Evolutionary conservation across 1,140 invertebrate species (phyloP), one percentile per base, ranked within the genome.

Genomic region (Psix sp.): DNA sequence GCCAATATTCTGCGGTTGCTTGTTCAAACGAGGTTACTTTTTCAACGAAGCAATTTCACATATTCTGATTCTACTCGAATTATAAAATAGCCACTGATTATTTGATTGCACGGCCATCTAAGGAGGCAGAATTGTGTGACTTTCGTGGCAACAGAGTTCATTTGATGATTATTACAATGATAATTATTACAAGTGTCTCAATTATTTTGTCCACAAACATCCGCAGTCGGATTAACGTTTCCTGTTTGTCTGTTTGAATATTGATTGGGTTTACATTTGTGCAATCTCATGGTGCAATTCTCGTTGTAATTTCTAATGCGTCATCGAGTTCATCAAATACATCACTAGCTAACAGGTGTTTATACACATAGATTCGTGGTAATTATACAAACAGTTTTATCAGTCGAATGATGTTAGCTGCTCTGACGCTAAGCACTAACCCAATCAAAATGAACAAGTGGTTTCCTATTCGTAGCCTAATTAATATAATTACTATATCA

Each of bases 321-420:
- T 56, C 70, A 66, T 49, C 10, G 36, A 54, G 62, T 67, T 60
- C 70, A 74, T 67, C 62, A 66, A 66, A 73, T 66, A 60, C 36
- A 40, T 60, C 48, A 35, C 33, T 16, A 35, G 56, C 49, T 63
- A 62, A 62, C 57, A 67, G 57, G 57, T 74, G 57, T 74, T 74
- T 67, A 67, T 63, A 40, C 45, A 67, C 45, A 45, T 29, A 24
- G 21, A 56, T 17, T 54, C 17, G 62, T 66, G 62, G 62, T 74
- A 49, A 66, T 74, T 74, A 67, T 62, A 40, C 62, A 74, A 74
- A 66, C 49, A 74, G 62, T 66, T 74, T 74, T 18, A 60, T 21
- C 62, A 62, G 62, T 67, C 62, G 54, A 74, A 29, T 29, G n/a
- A 29, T 29, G 21, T 5, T 24, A n/a, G n/a, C 26, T 29, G 26